A percentile compares a stretch with the other conserved stretches of the same genome.
phyloP scores from a whole-genome alignment of 2,113 vertebrate genomes.

The Pyrgilauda ruficollis region DNA sequence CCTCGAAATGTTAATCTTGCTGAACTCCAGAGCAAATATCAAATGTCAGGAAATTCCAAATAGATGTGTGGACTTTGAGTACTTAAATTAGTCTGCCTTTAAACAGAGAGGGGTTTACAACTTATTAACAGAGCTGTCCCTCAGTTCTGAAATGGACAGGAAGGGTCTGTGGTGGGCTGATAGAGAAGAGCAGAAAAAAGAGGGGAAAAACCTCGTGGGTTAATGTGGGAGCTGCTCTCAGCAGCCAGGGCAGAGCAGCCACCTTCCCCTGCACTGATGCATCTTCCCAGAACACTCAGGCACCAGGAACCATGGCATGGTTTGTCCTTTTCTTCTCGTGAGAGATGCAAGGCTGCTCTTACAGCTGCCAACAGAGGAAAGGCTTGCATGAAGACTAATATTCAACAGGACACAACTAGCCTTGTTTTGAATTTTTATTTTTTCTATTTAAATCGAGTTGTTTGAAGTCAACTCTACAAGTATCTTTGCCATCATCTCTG shows the following conservation, averaged over 20 bases:
- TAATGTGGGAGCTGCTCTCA: background rate
- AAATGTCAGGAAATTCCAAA: constrained; percentile 51
- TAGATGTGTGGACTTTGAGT: constrained; percentile 34
- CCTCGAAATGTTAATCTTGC: constrained; percentile 40
- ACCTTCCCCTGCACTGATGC: background rate
- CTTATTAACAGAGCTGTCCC: constrained; percentile 16
- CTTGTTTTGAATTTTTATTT: background rate
- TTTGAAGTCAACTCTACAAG: background rate
- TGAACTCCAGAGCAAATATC: constrained; percentile 55
- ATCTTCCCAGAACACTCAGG: background rate
- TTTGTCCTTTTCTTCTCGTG: background rate
- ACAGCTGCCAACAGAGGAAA: background rate
- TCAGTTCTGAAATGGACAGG: background rate
- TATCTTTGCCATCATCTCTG: background rate
- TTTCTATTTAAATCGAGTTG: background rate
- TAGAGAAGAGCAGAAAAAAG: background rate
- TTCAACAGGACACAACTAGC: background rate
- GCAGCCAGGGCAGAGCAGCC: background rate
- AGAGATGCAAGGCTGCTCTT: background rate
- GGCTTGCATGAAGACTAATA: background rate
- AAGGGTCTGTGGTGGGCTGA: background rate
- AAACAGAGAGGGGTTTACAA: constrained; percentile 27
- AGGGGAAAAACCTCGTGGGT: background rate
- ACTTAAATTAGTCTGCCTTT: constrained; percentile 51
- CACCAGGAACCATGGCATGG: background rate